Percentiles rank a stretch among this genome's conserved stretches.
Evolutionary conservation across 2,797 vertebrate genomes (phyloP).

Genomic region (Chromobotia macracanthus): DNA sequence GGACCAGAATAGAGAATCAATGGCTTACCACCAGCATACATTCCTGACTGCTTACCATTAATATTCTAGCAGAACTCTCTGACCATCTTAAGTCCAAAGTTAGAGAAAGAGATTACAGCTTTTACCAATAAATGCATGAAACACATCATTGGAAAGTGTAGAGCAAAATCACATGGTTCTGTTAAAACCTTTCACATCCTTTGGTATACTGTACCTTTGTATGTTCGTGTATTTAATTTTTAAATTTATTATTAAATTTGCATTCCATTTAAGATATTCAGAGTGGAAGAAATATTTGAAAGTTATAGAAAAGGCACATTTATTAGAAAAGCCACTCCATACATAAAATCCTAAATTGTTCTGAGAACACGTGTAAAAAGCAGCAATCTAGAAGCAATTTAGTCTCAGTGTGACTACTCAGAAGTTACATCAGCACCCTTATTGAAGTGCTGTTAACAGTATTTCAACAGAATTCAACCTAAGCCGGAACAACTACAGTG

Average conservation of each 20-base stretch:
- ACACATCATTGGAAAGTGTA: not conserved
- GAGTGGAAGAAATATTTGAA: no score
- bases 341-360: not conserved
- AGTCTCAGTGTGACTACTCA: not conserved
- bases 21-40: not conserved
- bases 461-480: no score
- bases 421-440: not conserved
- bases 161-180: not conserved
- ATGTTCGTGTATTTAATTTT: no score
- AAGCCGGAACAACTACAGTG: no score
- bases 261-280: no score
- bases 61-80: not conserved
- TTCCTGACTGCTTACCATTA: not conserved
- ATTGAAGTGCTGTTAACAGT: not conserved
- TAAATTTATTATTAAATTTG: no score
- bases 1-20: no score
- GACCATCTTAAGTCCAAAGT: not conserved
- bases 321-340: not conserved
- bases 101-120: not conserved
- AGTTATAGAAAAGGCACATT: no score
- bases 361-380: not conserved
- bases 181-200: not conserved
- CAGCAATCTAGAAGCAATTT: not conserved
- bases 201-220: no score
- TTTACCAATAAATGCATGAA: no score